These are phyloP conservation scores for Drosophila colorata DNA, from an alignment of 2,888 invertebrate genomes.

Conservation along the genomic window DNA sequence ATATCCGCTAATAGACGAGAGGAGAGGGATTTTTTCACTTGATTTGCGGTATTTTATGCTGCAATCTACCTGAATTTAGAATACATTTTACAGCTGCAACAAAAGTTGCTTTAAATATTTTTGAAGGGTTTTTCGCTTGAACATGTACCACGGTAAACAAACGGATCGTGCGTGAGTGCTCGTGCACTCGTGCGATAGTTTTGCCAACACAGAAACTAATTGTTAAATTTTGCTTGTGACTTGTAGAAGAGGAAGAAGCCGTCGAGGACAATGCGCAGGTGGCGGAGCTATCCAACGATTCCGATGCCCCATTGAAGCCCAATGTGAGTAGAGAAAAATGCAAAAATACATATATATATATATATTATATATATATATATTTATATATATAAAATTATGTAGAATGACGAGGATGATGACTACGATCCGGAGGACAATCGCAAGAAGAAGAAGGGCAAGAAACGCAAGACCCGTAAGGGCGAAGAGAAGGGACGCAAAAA, in stretches of 20 bases:
- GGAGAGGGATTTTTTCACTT: not conserved
- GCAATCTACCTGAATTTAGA: too few relatives aligned
- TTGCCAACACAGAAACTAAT: not conserved
- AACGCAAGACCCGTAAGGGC: conserved; percentile 96
- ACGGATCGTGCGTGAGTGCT: conserved; percentile 3
- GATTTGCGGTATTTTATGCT: too few relatives aligned
- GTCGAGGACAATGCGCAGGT: conserved; percentile 82
- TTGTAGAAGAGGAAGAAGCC: conserved; percentile 84
- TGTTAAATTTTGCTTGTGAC: conserved; percentile 18
- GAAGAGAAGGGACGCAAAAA: conserved; percentile 97
- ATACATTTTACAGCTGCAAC: not conserved
- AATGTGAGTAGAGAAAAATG: conserved; percentile 74
- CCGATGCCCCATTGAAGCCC: conserved; percentile 84
- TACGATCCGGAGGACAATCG: conserved; percentile 95
- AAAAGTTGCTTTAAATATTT: not conserved
- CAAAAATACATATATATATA: too few relatives aligned
- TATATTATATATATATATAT: too few relatives aligned
- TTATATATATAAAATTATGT: conserved; percentile 6
- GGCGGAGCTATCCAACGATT: conserved; percentile 84
- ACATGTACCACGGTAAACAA: conserved; percentile 63
- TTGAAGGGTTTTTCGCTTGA: conserved; percentile 41
- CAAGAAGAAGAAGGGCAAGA: conserved; percentile 96
- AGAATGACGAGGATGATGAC: conserved; percentile 89
- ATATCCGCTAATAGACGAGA: too few relatives aligned
- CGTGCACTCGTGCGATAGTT: conserved; percentile 15